Conservation (phyloP, 2,888 invertebrate species). For the Argyra leucocephala region DNA sequence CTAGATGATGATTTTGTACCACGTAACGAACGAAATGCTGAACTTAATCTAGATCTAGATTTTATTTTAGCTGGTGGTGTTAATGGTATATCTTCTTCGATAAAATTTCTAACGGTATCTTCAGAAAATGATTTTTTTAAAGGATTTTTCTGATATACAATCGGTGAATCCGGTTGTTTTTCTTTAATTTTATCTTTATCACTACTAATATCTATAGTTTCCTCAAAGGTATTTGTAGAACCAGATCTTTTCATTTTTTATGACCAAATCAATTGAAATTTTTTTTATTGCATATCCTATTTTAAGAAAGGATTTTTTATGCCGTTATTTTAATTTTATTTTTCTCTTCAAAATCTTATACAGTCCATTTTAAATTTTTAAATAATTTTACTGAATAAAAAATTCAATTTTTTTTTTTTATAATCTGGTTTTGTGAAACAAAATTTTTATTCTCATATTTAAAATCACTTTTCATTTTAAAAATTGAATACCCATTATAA, state of each 20-base stretch:
- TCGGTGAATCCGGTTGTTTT: constrained; percentile 14
- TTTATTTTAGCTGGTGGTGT: constrained; percentile 30
- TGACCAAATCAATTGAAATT: not conserved
- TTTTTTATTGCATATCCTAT: not conserved
- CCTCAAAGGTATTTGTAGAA: constrained; percentile 18
- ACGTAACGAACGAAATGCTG: constrained; percentile 35
- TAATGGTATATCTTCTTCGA: constrained; percentile 17
- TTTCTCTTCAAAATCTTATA: no score
- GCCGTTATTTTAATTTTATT: no score
- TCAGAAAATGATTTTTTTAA: constrained; percentile 17
- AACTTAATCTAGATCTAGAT: constrained; percentile 36
- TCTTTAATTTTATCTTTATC: constrained; percentile 19
- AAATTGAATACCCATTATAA: no score
- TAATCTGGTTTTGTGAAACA: no score
- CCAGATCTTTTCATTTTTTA: constrained; percentile 21
- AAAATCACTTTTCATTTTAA: no score
- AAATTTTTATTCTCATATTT: no score
- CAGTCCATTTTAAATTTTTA: no score
- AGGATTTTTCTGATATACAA: constrained; percentile 22
- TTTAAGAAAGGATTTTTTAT: no score
- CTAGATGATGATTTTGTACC: constrained; percentile 29
- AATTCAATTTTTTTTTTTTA: no score
- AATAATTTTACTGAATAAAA: no score
- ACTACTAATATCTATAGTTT: constrained; percentile 16
- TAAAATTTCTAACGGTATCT: not conserved